Conservation (phyloP, 2,113 vertebrate genomes). For the Terrapene triunguis region DNA sequence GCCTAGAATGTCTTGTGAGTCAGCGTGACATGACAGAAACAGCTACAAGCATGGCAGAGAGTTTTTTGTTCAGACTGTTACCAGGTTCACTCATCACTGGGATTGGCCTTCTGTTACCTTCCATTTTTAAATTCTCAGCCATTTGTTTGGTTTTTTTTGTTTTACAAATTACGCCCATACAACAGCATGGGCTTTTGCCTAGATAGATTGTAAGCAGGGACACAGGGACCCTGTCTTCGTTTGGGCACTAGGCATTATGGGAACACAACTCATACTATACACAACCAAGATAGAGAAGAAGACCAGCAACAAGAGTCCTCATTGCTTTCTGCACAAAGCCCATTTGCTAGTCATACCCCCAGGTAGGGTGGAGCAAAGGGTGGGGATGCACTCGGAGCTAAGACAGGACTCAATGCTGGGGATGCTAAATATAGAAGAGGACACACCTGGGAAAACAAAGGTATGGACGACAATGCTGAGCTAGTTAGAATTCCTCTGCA, state of each 20-base stretch:
- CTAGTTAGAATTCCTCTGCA: not conserved
- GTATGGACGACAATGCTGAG: accelerated
- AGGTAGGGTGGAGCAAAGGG: accelerated
- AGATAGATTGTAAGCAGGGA: not conserved
- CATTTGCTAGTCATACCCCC: too few species aligned
- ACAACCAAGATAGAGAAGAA: not conserved
- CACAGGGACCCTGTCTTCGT: not conserved
- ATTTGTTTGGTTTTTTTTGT: not conserved
- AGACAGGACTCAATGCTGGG: accelerated
- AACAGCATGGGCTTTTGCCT: not conserved
- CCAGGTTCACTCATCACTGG: not conserved
- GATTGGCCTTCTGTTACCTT: not conserved
- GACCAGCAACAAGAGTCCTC: not conserved
- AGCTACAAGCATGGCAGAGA: not conserved
- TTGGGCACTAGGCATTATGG: not conserved
- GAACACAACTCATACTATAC: not conserved
- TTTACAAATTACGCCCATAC: not conserved
- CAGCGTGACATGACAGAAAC: not conserved
- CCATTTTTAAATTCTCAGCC: not conserved
- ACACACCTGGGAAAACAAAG: not conserved
- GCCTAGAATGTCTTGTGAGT: not conserved
- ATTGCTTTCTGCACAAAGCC: not conserved
- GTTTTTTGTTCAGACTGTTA: not conserved
- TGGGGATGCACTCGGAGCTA: accelerated
- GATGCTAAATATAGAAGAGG: accelerated